Evolutionary conservation across 2,888 invertebrate species (phyloP).

Genomic region (Phymatocera aterrima): DNA sequence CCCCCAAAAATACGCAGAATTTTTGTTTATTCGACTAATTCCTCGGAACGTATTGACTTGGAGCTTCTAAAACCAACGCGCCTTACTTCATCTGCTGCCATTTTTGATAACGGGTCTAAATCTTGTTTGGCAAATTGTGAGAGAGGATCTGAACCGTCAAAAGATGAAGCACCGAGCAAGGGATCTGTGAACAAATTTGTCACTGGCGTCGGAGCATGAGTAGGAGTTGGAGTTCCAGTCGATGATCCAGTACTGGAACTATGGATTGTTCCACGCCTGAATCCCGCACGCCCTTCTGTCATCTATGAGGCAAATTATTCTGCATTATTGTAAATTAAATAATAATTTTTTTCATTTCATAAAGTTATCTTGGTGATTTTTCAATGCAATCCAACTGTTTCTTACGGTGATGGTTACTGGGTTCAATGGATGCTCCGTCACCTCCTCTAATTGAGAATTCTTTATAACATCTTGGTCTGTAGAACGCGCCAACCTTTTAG

Average conservation of each 20-base stretch:
- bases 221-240: conserved; percentile 72
- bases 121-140: conserved; percentile 82
- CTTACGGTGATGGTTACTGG: conserved; percentile 75
- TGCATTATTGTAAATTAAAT: conserved; percentile 36
- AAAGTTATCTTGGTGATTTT: not conserved
- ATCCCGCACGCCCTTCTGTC: conserved; percentile 76
- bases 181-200: conserved; percentile 76
- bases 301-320: conserved; percentile 70
- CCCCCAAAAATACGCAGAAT: conserved; percentile 8
- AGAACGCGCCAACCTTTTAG: conserved; percentile 64
- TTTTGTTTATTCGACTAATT: no score
- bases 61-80: not conserved
- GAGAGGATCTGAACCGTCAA: conserved; percentile 86
- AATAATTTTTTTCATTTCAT: not conserved
- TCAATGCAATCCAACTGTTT: conserved; percentile 13
- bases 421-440: conserved; percentile 79
- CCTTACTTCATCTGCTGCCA: conserved; percentile 77
- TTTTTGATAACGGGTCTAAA: conserved; percentile 81
- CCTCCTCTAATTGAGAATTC: conserved; percentile 67
- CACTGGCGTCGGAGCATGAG: conserved; percentile 69
- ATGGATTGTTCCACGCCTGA: conserved; percentile 75
- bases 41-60: no score
- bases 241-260: conserved; percentile 77
- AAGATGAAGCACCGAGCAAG: conserved; percentile 74
- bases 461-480: conserved; percentile 58